Percentiles rank a stretch among this genome's conserved stretches.
These are phyloP conservation scores for Lipophrys pholis DNA, from an alignment of 2,113 vertebrate species.

Conservation along the genomic window DNA sequence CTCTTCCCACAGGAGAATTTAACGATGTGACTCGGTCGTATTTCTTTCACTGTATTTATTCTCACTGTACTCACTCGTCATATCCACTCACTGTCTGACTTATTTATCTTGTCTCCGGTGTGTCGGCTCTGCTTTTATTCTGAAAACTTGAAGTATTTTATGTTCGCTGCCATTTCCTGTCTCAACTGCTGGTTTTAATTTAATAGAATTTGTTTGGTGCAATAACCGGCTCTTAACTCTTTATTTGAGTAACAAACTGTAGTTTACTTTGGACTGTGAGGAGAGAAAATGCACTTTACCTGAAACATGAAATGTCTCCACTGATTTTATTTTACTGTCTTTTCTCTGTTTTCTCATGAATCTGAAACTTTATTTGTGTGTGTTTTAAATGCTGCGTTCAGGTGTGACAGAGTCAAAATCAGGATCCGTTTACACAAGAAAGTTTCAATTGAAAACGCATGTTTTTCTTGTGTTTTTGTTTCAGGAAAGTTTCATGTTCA, in stretches of 20 bases:
- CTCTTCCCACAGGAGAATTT: no score
- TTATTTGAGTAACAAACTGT: slow-evolving; percentile 47
- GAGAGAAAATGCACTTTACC: slow-evolving; percentile 74
- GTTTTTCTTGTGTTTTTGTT: no score
- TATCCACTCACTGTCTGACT: neutral
- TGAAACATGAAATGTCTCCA: neutral
- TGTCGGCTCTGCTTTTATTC: slow-evolving; percentile 38
- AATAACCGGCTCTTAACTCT: slow-evolving; percentile 42
- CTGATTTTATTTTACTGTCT: neutral
- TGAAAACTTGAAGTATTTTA: slow-evolving; percentile 51
- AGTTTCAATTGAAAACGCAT: neutral
- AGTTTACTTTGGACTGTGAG: neutral
- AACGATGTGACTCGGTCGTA: no score
- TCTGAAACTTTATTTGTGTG: neutral
- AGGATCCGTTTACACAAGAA: no score
- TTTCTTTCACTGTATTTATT: no score
- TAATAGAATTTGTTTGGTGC: slow-evolving; percentile 23
- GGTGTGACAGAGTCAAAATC: neutral
- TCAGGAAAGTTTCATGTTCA: no score
- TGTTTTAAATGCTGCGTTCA: neutral
- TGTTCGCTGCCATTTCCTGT: slow-evolving; percentile 19
- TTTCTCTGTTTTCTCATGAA: neutral
- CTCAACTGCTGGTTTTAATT: slow-evolving; percentile 10
- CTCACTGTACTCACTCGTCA: slow-evolving; percentile 13
- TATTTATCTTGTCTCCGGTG: neutral